Conservation (phyloP, 1,140 invertebrate species). For the Archivesica marissinica region DNA sequence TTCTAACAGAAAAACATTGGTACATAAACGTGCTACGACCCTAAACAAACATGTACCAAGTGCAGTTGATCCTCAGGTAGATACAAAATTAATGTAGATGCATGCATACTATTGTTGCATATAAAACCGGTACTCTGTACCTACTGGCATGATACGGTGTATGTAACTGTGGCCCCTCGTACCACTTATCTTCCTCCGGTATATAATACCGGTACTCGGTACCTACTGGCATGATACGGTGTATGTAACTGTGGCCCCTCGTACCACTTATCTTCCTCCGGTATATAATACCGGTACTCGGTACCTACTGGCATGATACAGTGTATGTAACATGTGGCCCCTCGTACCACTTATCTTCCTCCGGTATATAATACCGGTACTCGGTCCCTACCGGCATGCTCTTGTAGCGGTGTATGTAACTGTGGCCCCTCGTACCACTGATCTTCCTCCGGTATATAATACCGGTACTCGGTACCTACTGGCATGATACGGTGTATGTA, state of each 20-base stretch:
- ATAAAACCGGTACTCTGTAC: too few species aligned
- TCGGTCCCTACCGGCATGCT: too few species aligned
- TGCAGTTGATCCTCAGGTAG: too few species aligned
- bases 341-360: neutral
- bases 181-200: constrained; percentile 12
- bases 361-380: constrained; percentile 19
- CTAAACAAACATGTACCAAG: too few species aligned
- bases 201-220: constrained; percentile 12
- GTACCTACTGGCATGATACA: neutral
- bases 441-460: too few species aligned
- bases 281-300: constrained; percentile 13
- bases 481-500: neutral
- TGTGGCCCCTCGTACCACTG: too few species aligned
- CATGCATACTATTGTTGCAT: too few species aligned
- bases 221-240: neutral
- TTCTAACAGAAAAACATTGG: too few species aligned
- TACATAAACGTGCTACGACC: too few species aligned
- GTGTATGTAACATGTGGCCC: neutral
- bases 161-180: neutral
- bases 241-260: neutral
- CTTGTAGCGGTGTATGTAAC: too few species aligned
- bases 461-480: neutral
- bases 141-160: neutral
- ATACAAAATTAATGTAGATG: too few species aligned
- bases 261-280: constrained; percentile 7